Conservation (phyloP, 1,140 invertebrate genomes). For the Cotesia chilonis region DNA sequence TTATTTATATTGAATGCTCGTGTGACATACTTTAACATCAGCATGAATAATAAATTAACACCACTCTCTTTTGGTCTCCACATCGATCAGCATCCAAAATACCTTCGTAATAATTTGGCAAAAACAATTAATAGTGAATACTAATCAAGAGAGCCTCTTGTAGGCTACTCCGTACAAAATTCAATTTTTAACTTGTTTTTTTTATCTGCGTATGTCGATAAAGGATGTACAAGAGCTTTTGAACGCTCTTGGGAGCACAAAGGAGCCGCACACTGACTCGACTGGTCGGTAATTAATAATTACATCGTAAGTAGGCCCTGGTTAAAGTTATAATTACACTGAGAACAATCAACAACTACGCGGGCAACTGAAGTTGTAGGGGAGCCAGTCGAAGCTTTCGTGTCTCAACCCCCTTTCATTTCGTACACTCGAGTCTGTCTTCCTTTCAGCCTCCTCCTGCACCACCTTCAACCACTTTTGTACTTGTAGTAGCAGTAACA, state of each 20-base stretch:
- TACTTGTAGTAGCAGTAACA: slow-evolving; percentile 12
- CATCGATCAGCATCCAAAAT: no score
- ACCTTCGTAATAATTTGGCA: no score
- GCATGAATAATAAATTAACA: no score
- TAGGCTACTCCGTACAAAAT: no score
- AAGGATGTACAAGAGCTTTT: neutral
- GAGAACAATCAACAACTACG: slow-evolving; percentile 56
- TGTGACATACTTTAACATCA: no score
- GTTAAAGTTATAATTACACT: slow-evolving; percentile 56
- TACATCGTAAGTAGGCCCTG: slow-evolving; percentile 44
- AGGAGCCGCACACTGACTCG: neutral
- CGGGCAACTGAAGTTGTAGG: slow-evolving; percentile 23
- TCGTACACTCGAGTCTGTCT: slow-evolving; percentile 7
- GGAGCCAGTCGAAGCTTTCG: slow-evolving; percentile 17
- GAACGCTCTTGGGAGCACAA: neutral
- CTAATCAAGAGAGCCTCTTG: no score
- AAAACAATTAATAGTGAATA: no score
- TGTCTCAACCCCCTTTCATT: slow-evolving; percentile 14
- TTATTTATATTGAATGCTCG: no score
- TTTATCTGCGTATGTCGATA: neutral
- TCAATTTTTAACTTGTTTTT: neutral
- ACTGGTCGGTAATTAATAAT: slow-evolving; percentile 53
- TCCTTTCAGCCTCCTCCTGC: neutral
- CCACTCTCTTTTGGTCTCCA: no score
- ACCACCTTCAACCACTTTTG: slow-evolving; percentile 22